phyloP scores from a whole-genome alignment of 2,113 vertebrate species.

The Onychostoma macrolepis region DNA sequence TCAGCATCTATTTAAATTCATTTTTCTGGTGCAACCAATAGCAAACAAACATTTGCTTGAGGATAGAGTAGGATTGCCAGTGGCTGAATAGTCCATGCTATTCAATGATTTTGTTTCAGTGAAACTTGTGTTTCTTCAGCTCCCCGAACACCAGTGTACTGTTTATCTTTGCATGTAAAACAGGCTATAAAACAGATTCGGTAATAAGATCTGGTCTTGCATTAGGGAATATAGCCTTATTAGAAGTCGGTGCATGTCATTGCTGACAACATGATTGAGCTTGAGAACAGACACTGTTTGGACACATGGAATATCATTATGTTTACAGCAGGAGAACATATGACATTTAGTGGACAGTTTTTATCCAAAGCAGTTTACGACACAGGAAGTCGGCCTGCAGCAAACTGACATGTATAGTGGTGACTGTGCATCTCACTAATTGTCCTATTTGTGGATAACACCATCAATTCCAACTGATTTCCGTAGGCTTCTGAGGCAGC shows the following conservation, averaged over 20 bases:
- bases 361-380: background rate
- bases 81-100: background rate
- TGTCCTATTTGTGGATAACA: background rate
- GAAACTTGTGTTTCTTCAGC: slow-evolving; percentile 2
- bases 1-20: background rate
- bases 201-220: background rate
- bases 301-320: background rate
- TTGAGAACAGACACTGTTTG: slow-evolving; percentile 3
- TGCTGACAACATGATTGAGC: slow-evolving; percentile 28
- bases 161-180: slow-evolving; percentile 25
- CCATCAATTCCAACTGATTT: background rate
- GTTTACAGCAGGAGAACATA: background rate
- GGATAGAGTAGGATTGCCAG: background rate
- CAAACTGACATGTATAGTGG: background rate
- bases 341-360: background rate
- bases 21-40: background rate
- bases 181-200: background rate
- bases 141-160: background rate
- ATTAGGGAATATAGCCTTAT: slow-evolving; percentile 4
- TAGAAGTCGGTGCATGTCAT: slow-evolving; percentile 3
- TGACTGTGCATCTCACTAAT: background rate
- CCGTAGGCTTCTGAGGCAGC: background rate
- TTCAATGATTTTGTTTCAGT: background rate
- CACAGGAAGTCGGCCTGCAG: background rate
- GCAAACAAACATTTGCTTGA: background rate